A percentile compares a stretch with the other conserved stretches of the same genome.
Conservation (phyloP, 2,113 vertebrate species). For the Eclectus roratus region DNA sequence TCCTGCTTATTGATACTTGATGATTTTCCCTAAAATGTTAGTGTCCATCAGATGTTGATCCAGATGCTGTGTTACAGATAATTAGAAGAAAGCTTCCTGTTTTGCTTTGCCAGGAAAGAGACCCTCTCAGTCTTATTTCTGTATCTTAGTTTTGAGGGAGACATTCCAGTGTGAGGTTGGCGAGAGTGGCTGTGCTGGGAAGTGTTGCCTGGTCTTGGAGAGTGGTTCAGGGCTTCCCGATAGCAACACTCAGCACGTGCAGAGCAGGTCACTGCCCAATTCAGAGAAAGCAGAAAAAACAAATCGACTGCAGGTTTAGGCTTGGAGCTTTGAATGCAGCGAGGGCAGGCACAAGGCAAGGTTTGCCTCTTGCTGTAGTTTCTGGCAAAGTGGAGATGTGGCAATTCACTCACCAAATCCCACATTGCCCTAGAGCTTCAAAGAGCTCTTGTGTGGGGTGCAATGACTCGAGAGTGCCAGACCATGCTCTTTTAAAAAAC, state of each 20-base stretch:
- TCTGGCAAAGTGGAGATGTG: background rate
- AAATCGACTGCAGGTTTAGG: background rate
- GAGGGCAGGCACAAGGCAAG: background rate
- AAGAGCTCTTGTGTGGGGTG: background rate
- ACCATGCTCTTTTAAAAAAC: background rate
- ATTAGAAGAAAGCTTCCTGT: background rate
- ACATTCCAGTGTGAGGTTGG: accelerated
- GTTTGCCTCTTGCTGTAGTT: background rate
- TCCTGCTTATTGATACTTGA: background rate
- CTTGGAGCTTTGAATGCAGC: background rate
- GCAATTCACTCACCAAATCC: background rate
- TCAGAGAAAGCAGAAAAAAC: background rate
- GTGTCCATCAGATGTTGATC: background rate
- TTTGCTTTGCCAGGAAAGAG: background rate
- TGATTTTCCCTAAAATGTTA: background rate
- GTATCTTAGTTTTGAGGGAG: background rate
- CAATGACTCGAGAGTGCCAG: background rate
- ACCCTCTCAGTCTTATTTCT: background rate
- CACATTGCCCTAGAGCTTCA: background rate
- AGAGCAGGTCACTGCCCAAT: background rate
- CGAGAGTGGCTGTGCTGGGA: background rate
- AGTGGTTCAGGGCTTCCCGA: background rate
- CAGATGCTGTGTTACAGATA: background rate
- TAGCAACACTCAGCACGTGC: background rate
- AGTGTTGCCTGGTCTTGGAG: background rate